A percentile compares a stretch with the other conserved stretches of the same genome.
Evolutionary conservation across 2,113 vertebrate species (phyloP).

Genomic region (Trogon surrucura): DNA sequence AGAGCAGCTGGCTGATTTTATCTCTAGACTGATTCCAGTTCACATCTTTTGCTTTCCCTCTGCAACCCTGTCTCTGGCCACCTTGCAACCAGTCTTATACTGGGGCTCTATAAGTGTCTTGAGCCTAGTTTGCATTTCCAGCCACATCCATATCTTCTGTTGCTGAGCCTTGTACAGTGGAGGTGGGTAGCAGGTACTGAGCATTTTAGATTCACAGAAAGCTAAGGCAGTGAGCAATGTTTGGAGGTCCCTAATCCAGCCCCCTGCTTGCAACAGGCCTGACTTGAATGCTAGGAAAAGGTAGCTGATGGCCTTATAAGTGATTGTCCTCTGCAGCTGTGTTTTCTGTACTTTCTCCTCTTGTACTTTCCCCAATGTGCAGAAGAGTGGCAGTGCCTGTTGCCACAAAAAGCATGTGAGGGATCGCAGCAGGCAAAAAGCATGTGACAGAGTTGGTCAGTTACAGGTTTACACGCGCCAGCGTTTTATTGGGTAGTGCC

Average conservation of each 20-base stretch:
- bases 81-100: not conserved
- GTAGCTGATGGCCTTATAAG: not conserved
- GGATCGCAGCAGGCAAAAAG: not conserved
- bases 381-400: not conserved
- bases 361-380: not conserved
- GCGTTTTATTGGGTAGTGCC: too few species aligned
- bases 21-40: not conserved
- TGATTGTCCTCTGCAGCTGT: rapidly evolving
- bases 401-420: not conserved
- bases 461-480: too few species aligned
- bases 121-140: not conserved
- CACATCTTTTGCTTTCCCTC: not conserved
- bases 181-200: not conserved
- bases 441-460: too few species aligned
- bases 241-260: not conserved
- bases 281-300: not conserved
- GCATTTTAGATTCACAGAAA: not conserved
- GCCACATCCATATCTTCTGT: not conserved
- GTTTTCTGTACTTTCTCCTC: not conserved
- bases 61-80: not conserved
- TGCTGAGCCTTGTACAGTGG: not conserved
- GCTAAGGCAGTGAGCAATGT: not conserved
- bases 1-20: not conserved
- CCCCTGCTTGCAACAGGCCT: not conserved
- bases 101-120: not conserved